Base-by-base conservation (phyloP, 2,113 vertebrate genomes). In the Rhynchomys soricoides region DNA sequence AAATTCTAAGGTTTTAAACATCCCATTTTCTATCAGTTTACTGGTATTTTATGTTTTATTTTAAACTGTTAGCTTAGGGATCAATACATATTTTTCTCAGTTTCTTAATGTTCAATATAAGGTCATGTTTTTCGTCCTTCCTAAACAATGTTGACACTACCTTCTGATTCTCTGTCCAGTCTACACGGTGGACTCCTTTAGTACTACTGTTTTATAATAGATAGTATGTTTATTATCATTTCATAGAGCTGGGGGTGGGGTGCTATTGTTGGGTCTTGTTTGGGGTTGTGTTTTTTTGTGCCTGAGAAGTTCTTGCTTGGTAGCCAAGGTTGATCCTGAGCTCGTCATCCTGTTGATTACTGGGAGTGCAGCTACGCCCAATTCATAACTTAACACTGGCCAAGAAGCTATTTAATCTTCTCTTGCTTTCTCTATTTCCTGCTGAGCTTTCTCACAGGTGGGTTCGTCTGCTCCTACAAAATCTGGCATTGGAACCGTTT, bases 161-260 rank as follows among this genome's bases (percentile, higher is more conserved):
- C 81, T 85, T 21, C 29, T 90, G 17, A 40, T 2, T 59, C 4
- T 7, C 15, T 83, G 74, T 94, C 43, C 21, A 17, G 43, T 0
- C 7, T 78, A 92, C 68, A 88, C 7, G 31, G 59, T 68, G 73
- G 52, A 68, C 12, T n/a, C 52, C 3, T 73, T 34, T 52, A 81
- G 1, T 62, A 55, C 40, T 68, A 57, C 16, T 92, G 37, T 83
- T 93, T 90, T 24, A 88, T 19, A 86, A 19, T 75, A 86, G 77
- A 94, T 68, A 52, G 59, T 55, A n/a, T 4, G 4, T 40, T 66
- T 45, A 88, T 75, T 96, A 93, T 90, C 43, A 90, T 89, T 96
- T 91, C 24, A 50, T 45, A 59, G 37, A 77, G 50, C 75, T 1
- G 4, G 37, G 5, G 1, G 31, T n/a, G n/a, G 43, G 21, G 45